phyloP scores from a whole-genome alignment of 2,888 invertebrate species.

The Brenthis daphne region DNA sequence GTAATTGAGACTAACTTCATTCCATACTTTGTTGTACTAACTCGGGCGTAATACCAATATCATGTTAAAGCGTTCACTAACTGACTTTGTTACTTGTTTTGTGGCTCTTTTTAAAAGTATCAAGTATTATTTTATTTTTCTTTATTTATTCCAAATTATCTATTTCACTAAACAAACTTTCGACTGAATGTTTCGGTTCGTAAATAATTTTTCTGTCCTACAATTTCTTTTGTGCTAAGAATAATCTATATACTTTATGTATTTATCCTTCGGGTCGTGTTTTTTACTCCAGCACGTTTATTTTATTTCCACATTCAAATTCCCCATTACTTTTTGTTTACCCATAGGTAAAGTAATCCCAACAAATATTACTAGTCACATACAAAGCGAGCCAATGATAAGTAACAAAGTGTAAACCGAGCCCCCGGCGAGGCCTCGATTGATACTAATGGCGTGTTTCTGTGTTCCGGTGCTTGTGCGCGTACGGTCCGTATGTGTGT shows the following conservation, averaged over 20 bases:
- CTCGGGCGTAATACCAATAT: constrained; percentile 63
- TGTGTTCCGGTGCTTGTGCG: constrained; percentile 80
- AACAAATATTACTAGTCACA: not conserved
- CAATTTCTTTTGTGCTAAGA: constrained; percentile 11
- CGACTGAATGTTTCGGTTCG: constrained; percentile 3
- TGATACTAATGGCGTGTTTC: constrained; percentile 80
- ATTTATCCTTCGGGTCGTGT: constrained; percentile 2
- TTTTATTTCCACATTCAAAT: not conserved
- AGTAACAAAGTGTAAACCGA: constrained; percentile 57
- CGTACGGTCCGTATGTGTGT: constrained; percentile 73
- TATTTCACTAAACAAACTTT: not conserved
- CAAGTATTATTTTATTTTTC: not conserved
- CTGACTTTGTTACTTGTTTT: constrained; percentile 73
- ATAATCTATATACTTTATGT: not conserved
- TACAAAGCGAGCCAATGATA: constrained; percentile 40
- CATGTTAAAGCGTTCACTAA: constrained; percentile 67
- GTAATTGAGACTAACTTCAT: constrained; percentile 62
- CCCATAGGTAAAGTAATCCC: not conserved
- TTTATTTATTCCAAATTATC: constrained; percentile 12
- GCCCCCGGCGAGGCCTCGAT: constrained; percentile 48
- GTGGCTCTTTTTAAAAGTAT: constrained; percentile 48
- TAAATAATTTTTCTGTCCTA: constrained; percentile 2
- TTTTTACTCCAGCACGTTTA: not conserved
- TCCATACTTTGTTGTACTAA: constrained; percentile 56
- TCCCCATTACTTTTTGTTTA: not conserved